phyloP scores from a whole-genome alignment of 2,113 vertebrate genomes.

The Poecile atricapillus region DNA sequence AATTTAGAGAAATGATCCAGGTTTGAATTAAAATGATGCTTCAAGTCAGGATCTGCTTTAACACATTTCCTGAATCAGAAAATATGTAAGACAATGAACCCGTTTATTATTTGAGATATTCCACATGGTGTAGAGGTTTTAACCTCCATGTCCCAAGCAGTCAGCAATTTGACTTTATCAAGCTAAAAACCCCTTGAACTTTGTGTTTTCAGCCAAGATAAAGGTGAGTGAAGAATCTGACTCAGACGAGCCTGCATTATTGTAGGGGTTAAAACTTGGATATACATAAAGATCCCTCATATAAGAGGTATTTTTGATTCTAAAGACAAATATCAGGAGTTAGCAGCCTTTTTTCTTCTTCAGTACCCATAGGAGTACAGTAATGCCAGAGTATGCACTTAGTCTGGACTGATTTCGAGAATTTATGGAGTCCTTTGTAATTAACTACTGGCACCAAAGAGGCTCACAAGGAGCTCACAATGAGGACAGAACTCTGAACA shows the following conservation, averaged over 20 bases:
- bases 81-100: background rate
- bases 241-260: background rate
- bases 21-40: background rate
- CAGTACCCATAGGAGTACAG: background rate
- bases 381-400: background rate
- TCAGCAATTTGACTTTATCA: constrained; percentile 11
- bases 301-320: background rate
- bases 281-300: background rate
- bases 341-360: background rate
- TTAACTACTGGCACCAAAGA: background rate
- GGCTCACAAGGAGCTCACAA: background rate
- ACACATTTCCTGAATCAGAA: background rate
- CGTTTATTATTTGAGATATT: background rate
- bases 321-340: background rate
- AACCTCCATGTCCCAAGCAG: constrained; percentile 19
- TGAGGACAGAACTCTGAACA: background rate
- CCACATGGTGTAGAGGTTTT: background rate
- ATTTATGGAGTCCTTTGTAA: background rate
- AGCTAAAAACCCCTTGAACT: background rate
- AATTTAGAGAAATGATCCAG: background rate
- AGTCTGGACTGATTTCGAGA: background rate
- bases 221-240: background rate
- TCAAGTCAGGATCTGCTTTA: background rate
- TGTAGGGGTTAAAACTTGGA: background rate
- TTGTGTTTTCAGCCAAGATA: constrained; percentile 9